phyloP scores from a whole-genome alignment of 2,888 invertebrate species.

The Hemistola chrysoprasaria region DNA sequence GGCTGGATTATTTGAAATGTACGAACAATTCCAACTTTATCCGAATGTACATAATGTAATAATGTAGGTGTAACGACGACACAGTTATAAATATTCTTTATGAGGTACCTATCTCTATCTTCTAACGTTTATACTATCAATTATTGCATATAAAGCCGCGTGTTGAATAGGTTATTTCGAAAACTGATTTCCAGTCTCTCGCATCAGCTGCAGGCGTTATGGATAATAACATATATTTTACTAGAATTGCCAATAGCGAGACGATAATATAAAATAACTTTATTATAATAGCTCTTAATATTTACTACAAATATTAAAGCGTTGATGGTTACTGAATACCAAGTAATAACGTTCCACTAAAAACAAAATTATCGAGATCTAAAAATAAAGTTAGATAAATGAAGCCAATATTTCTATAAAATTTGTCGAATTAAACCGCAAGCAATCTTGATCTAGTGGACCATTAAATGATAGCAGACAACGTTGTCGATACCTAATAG shows the following conservation, averaged over 20 bases:
- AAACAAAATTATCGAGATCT: background rate
- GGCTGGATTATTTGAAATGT: conserved; percentile 27
- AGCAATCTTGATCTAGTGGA: conserved; percentile 13
- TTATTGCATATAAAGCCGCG: too few species aligned
- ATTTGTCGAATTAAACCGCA: conserved; percentile 8
- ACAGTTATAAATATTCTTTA: background rate
- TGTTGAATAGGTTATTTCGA: too few species aligned
- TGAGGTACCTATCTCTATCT: too few species aligned
- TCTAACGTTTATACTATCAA: too few species aligned
- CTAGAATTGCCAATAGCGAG: too few species aligned
- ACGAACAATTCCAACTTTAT: conserved; percentile 10
- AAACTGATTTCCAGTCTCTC: too few species aligned
- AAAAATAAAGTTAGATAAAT: background rate
- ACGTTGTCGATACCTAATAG: conserved; percentile 26
- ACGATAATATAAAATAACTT: too few species aligned
- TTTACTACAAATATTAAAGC: too few species aligned
- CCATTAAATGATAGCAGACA: conserved; percentile 27
- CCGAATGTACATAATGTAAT: conserved; percentile 4
- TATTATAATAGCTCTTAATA: too few species aligned
- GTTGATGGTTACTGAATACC: too few species aligned
- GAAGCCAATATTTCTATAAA: conserved; percentile 2
- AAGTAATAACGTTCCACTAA: background rate
- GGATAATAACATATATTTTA: too few species aligned
- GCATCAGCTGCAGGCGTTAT: too few species aligned
- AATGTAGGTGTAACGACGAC: conserved; percentile 5